Conservation (phyloP, 1,140 invertebrate species). For the Melanaphis sacchari region DNA sequence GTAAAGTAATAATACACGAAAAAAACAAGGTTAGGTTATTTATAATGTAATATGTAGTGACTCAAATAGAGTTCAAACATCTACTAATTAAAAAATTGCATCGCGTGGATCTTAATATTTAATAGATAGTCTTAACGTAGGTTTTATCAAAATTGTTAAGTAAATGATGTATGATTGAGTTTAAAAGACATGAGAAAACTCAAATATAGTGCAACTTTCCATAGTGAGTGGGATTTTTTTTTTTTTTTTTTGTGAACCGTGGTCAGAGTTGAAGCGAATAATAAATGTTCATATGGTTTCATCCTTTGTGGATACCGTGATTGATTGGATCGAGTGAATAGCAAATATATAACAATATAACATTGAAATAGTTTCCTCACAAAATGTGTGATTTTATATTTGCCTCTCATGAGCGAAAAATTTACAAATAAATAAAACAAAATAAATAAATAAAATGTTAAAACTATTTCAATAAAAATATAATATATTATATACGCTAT, state of each 20-base stretch:
- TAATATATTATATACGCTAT: neutral
- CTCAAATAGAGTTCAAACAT: neutral
- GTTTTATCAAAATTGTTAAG: neutral
- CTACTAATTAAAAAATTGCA: neutral
- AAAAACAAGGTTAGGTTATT: neutral
- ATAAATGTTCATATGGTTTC: constrained; percentile 2
- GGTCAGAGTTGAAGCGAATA: constrained; percentile 12
- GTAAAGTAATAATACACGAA: neutral
- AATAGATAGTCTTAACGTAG: neutral
- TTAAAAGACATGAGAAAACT: neutral
- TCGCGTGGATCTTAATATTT: neutral
- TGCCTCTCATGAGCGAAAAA: neutral
- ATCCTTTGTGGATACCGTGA: neutral
- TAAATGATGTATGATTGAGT: neutral
- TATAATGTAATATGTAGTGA: neutral
- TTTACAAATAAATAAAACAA: neutral
- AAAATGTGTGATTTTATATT: neutral
- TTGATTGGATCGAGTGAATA: neutral
- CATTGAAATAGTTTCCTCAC: neutral
- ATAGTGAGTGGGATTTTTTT: neutral
- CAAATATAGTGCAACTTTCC: neutral
- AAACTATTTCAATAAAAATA: neutral
- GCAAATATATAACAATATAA: neutral
- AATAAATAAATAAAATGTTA: neutral
- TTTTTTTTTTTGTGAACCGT: neutral